Conservation (phyloP, 2,888 invertebrate genomes). For the Celastrina argiolus region DNA sequence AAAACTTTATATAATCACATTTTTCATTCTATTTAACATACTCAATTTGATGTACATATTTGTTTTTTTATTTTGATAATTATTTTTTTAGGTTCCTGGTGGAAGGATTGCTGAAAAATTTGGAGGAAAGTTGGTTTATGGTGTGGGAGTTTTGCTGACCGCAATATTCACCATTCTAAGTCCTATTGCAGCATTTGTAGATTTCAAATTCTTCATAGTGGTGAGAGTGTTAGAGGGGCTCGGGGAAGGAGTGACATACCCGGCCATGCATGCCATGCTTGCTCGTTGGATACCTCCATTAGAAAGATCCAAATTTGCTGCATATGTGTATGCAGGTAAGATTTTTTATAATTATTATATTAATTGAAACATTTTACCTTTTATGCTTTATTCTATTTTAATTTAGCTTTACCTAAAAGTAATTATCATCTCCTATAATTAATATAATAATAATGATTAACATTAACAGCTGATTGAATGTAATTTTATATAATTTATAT, state of each 20-base stretch:
- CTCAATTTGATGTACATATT: too few relatives aligned
- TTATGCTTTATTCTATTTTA: too few relatives aligned
- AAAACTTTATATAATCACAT: too few relatives aligned
- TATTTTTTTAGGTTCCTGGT: slow-evolving; percentile 81
- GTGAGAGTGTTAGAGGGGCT: slow-evolving; percentile 90
- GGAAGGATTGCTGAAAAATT: slow-evolving; percentile 89
- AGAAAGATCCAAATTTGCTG: slow-evolving; percentile 93
- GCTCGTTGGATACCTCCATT: slow-evolving; percentile 95
- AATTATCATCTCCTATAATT: too few relatives aligned
- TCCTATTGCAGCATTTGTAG: slow-evolving; percentile 86
- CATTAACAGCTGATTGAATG: too few relatives aligned
- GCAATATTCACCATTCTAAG: slow-evolving; percentile 89
- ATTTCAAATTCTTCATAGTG: slow-evolving; percentile 82
- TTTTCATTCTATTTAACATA: slow-evolving; percentile 10
- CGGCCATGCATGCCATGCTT: slow-evolving; percentile 95
- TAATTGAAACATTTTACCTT: too few relatives aligned
- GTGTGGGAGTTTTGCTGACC: slow-evolving; percentile 87
- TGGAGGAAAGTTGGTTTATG: slow-evolving; percentile 93
- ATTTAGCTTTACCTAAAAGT: neutral
- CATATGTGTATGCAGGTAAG: slow-evolving; percentile 88
- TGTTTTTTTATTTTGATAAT: too few relatives aligned
- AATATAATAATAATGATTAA: too few relatives aligned
- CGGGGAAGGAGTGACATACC: slow-evolving; percentile 94
- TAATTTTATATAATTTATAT: too few relatives aligned
- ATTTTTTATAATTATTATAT: slow-evolving; percentile 11